Base-by-base conservation (phyloP, 2,797 vertebrate genomes). In the Sebastes variabilis region DNA sequence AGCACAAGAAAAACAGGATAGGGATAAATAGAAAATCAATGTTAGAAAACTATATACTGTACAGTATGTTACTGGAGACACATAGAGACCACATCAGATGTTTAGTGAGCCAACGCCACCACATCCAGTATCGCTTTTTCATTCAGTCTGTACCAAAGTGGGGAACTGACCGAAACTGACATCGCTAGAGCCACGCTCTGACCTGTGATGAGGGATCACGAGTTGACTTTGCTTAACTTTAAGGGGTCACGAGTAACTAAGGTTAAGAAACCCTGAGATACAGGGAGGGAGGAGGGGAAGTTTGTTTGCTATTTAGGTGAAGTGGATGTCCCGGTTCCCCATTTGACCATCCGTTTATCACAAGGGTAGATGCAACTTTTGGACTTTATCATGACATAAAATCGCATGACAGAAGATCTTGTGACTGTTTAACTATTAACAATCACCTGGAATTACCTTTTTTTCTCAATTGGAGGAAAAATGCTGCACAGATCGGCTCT, bases 331-430 rank as follows among this genome's bases (percentile, higher is more conserved):
- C 32, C 6, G 11, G 18, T 75, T 80, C 75, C 10, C 18, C 38
- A 59, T 71, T 38, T 36, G 30, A 36, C 22, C 59, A 10, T 61
- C 72, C 42, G 75, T 30, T 56, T 2, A 59, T 85, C 74, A 75
- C 42, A 66, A 74, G 79, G 6, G 8, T 7, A 10, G 42, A 71
- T 6, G 32, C 42, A 24, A 14, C 62, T 64, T 7, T 1, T 38
- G 27, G 56, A 79, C 56, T 68, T 74, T 7, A 55, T 9, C n/a
- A 3, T 7, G 16, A 36, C 42, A 2, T 38, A 3, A 42, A 49
- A 70, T 20, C 7, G 0, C 14, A 36, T 36, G 58, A 58, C 18
- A 2, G 27, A 1, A 60, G 25, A 49, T 49, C 62, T 64, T 52
- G 55, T 74, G 75, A 74, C 71, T 42, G 2, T 61, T 27, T 14